Conservation (phyloP, 2,888 invertebrate genomes). For the Drosophila maculinotata region DNA sequence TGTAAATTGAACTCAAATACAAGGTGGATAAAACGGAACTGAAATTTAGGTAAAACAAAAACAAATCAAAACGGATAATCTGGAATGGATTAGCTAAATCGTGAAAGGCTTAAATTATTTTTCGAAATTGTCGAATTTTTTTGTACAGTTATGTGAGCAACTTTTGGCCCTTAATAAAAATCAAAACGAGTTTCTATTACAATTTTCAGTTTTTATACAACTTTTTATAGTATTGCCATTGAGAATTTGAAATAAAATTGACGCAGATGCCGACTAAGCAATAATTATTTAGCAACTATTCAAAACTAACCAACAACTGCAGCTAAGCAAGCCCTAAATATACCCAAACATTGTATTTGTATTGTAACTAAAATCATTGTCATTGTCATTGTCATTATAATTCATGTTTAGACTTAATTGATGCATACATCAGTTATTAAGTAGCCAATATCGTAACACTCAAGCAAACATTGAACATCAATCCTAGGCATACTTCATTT, state of each 20-base stretch:
- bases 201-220: constrained; percentile 57
- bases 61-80: constrained; percentile 51
- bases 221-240: constrained; percentile 28
- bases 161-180: constrained; percentile 49
- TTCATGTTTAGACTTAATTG: constrained; percentile 50
- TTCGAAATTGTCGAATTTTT: constrained; percentile 63
- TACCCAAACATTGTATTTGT: constrained; percentile 37
- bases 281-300: constrained; percentile 40
- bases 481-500: constrained; percentile 31
- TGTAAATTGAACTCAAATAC: constrained; percentile 63
- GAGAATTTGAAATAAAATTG: constrained; percentile 10
- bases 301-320: constrained; percentile 17
- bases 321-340: constrained; percentile 18
- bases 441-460: constrained; percentile 65
- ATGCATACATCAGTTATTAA: constrained; percentile 46
- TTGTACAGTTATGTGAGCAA: constrained; percentile 51
- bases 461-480: constrained; percentile 23
- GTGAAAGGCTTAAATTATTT: constrained; percentile 72
- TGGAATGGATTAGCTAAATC: constrained; percentile 54
- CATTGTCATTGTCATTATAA: constrained; percentile 37
- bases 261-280: constrained; percentile 31
- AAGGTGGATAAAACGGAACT: constrained; percentile 69
- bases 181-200: constrained; percentile 26
- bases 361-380: constrained; percentile 40
- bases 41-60: constrained; percentile 68